phyloP scores from a whole-genome alignment of 1,140 invertebrate genomes.

The Calephelis nemesis region DNA sequence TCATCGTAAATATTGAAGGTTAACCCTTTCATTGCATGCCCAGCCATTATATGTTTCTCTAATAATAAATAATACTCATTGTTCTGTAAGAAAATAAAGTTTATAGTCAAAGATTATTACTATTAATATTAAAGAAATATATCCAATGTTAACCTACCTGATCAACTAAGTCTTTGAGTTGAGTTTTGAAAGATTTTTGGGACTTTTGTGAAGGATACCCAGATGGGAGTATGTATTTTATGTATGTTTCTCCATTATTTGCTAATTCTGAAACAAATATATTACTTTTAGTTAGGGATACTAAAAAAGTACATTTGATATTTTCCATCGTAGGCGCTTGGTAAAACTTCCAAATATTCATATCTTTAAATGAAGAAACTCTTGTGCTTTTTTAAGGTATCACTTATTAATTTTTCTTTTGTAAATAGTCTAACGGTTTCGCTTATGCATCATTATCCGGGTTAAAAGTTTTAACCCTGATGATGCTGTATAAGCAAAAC shows the following conservation, averaged over 20 bases:
- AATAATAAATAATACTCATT: slow-evolving; percentile 48
- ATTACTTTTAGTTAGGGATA: no score
- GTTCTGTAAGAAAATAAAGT: slow-evolving; percentile 41
- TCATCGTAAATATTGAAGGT: slow-evolving; percentile 69
- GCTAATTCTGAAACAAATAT: slow-evolving; percentile 34
- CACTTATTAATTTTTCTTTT: no score
- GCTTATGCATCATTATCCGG: no score
- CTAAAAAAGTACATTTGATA: no score
- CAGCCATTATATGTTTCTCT: slow-evolving; percentile 45
- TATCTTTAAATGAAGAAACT: no score
- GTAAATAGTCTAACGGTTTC: no score
- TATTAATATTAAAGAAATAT: neutral
- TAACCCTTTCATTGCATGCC: slow-evolving; percentile 46
- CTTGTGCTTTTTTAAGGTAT: no score
- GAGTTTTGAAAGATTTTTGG: slow-evolving; percentile 32
- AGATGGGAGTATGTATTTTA: slow-evolving; percentile 48
- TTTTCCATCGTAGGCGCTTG: no score
- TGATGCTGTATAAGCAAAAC: no score
- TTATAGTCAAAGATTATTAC: no score
- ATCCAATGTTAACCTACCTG: slow-evolving; percentile 34
- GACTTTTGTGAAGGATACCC: slow-evolving; percentile 40
- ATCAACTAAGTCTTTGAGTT: slow-evolving; percentile 37
- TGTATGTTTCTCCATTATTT: slow-evolving; percentile 38
- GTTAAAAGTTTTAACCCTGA: no score
- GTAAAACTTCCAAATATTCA: no score